Percentiles rank a stretch among this genome's conserved stretches.
These are phyloP conservation scores for Heteractis magnifica DNA, from an alignment of 92 coral and sea anemone species.

Conservation along the genomic window DNA sequence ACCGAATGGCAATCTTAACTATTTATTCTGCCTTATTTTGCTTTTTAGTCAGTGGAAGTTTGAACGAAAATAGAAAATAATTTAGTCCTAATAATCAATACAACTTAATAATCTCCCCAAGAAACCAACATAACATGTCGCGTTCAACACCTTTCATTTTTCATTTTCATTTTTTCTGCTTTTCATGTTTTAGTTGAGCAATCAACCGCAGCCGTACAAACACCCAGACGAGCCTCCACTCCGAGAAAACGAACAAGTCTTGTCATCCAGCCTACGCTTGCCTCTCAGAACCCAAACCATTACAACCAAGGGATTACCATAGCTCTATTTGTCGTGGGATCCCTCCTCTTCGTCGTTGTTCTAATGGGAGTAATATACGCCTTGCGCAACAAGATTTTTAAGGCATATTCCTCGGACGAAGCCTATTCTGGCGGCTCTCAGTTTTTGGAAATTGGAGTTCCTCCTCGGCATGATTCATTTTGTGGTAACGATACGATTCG, in stretches of 20 bases:
- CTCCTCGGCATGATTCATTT: constrained; percentile 11
- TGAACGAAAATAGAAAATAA: too few species aligned
- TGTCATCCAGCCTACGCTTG: not conserved
- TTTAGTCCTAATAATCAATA: too few species aligned
- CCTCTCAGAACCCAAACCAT: not conserved
- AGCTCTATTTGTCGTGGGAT: constrained; percentile 30
- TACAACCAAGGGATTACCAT: constrained; percentile 18
- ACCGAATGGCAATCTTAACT: too few species aligned
- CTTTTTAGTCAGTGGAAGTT: too few species aligned
- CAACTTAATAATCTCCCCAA: too few species aligned
- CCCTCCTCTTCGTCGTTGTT: constrained; percentile 24
- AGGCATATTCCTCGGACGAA: not conserved
- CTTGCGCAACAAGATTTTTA: constrained; percentile 20
- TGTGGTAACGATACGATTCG: not conserved
- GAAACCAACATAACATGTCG: not conserved
- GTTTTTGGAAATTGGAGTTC: not conserved
- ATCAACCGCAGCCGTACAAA: not conserved
- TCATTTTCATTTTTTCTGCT: not conserved
- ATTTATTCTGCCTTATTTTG: too few species aligned
- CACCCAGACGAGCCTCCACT: not conserved
- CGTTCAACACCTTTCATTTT: not conserved
- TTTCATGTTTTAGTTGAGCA: not conserved
- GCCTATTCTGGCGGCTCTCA: constrained; percentile 11
- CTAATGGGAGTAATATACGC: constrained; percentile 3
- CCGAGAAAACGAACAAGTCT: not conserved